phyloP scores from a whole-genome alignment of 2,888 invertebrate genomes.

The Oscheius sp. region DNA sequence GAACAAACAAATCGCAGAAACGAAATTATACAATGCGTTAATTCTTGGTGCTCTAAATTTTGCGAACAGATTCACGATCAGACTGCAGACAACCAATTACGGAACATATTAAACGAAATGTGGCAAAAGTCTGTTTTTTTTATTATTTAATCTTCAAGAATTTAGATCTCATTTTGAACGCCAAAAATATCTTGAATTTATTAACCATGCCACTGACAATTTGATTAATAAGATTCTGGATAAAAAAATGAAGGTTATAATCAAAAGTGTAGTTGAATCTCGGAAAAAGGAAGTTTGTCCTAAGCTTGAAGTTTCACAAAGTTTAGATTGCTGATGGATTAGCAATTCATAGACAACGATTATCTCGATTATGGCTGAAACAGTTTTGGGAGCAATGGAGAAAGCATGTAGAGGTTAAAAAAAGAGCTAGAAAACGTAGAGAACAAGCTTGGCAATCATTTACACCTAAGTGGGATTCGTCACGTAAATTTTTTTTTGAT shows the following conservation, averaged over 20 bases:
- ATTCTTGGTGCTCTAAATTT: background rate
- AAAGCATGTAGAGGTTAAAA: constrained; percentile 33
- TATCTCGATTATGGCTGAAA: constrained; percentile 41
- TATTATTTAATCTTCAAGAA: background rate
- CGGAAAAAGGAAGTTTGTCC: background rate
- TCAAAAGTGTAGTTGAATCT: background rate
- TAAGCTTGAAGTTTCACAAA: too few relatives aligned
- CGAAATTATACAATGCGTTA: background rate
- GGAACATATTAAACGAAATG: background rate
- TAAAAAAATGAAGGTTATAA: background rate
- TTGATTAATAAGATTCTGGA: constrained; percentile 15
- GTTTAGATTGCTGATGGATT: constrained; percentile 14
- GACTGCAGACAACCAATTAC: background rate
- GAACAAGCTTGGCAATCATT: constrained; percentile 23
- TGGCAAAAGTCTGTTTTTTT: background rate
- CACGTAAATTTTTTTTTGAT: constrained; percentile 19
- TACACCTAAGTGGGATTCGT: constrained; percentile 37
- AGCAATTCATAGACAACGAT: constrained; percentile 16
- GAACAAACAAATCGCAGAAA: too few relatives aligned
- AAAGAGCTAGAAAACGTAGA: constrained; percentile 20
- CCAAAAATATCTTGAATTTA: constrained; percentile 4
- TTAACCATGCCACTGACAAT: background rate
- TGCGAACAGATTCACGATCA: background rate
- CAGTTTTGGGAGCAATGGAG: constrained; percentile 57
- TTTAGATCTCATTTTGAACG: constrained; percentile 18